phyloP scores from a whole-genome alignment of 2,797 vertebrate species.

The Acestrorhynchus altus region DNA sequence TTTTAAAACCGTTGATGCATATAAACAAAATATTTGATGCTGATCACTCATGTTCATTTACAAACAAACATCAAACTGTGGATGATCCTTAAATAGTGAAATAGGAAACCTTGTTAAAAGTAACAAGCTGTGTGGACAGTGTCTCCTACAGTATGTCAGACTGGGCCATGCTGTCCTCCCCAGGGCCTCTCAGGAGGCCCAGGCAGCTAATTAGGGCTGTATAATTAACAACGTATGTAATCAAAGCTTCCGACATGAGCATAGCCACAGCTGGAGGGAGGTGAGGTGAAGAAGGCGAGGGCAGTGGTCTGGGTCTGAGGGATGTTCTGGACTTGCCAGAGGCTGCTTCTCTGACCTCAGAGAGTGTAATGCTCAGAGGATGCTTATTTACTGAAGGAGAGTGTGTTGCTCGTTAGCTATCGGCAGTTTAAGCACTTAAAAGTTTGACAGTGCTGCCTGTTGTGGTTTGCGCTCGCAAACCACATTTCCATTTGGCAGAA shows the following conservation, averaged over 20 bases:
- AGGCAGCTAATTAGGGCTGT: slow-evolving; percentile 53
- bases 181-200: slow-evolving; percentile 27
- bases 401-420: slow-evolving; percentile 19
- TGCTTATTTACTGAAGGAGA: slow-evolving; percentile 25
- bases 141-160: slow-evolving; percentile 41
- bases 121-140: slow-evolving; percentile 45
- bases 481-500: slow-evolving; percentile 11
- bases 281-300: not conserved
- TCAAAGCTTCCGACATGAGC: slow-evolving; percentile 50
- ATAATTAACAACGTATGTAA: slow-evolving; percentile 59
- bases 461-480: slow-evolving; percentile 7
- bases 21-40: too few relatives aligned
- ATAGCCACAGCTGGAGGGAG: slow-evolving; percentile 16
- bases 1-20: too few relatives aligned
- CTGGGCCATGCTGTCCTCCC: slow-evolving; percentile 32
- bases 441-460: not conserved
- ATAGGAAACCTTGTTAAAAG: slow-evolving; percentile 51
- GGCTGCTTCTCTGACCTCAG: slow-evolving; percentile 4
- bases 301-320: slow-evolving; percentile 3
- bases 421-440: slow-evolving; percentile 24
- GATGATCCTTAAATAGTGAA: slow-evolving; percentile 35
- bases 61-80: slow-evolving; percentile 17
- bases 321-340: slow-evolving; percentile 7
- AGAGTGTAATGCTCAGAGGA: not conserved
- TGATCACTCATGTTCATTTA: too few relatives aligned